Evolutionary conservation across 2,888 invertebrate genomes (phyloP), one percentile per base, ranked within the genome.

Genomic region (Beris chalybata): DNA sequence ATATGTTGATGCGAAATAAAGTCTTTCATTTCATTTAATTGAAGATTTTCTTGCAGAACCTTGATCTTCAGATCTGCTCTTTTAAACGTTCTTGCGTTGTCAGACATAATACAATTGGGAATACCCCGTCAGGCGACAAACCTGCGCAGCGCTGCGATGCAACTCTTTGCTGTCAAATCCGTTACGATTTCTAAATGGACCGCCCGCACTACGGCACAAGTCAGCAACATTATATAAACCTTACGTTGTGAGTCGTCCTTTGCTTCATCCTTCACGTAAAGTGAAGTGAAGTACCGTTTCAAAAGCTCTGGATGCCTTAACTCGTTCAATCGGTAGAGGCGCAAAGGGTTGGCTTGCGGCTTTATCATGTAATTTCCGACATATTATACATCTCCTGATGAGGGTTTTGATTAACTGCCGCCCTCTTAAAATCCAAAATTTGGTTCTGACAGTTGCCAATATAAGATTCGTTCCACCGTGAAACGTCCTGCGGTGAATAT

Each of bases 301-400:
- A 30, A 66, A 66, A 9, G 66, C 15, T n/a, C 50, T 61, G 5
- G 56, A 31, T 63, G 52, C 44, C 9, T 38, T 12, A 31, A 65
- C n/a, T 31, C 65, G 38, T 32, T 67, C 61, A 47, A 50, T 31
- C 6, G 65, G 67, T 12, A 67, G 53, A 13, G 65, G 66, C 7
- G 56, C 53, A 47, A 66, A 66, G 4, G 50, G 30, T 30, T 66
- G 55, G 29, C 50, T 43, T 6, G 48, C 61, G 15, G 66, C 15
- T 43, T 63, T 44, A 47, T 43, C 55, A n/a, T 47, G 44, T 31
- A 68, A 31, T 15, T 53, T n/a, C 11, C 65, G 65, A 55, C 68
- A 63, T 4, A 61, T 53, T 22, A 66, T 59, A 59, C 68, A 68
- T 5, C 48, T n/a, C n/a, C 52, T 59, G 11, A 50, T 68, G 11